Conservation (phyloP, 2,888 invertebrate species). For the Carcina quercana region DNA sequence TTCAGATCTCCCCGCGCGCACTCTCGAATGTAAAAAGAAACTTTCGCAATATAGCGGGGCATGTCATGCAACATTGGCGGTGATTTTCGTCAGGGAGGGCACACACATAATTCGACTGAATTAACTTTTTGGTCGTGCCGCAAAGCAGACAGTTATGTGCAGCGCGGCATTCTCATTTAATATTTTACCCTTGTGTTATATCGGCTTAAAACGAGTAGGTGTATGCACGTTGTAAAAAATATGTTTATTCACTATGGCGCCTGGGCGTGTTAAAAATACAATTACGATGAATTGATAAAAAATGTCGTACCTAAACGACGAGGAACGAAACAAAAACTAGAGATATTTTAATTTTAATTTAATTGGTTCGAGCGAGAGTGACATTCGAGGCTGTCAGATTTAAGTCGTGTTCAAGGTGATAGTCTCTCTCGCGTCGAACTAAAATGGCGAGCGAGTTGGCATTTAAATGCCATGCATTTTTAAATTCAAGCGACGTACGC, state of each 20-base stretch:
- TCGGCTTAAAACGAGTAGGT: too few species aligned
- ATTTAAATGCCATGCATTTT: constrained; percentile 74
- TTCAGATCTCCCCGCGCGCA: constrained; percentile 39
- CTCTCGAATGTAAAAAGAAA: constrained; percentile 30
- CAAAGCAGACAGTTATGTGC: too few species aligned
- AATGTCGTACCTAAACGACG: constrained; percentile 18
- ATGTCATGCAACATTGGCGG: constrained; percentile 6
- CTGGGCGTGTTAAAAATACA: constrained; percentile 12
- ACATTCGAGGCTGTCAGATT: constrained; percentile 72
- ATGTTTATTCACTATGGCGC: constrained; percentile 8
- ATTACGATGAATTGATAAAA: constrained; percentile 11
- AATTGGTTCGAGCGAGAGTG: constrained; percentile 61
- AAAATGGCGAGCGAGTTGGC: constrained; percentile 68
- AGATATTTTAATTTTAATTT: constrained; percentile 53
- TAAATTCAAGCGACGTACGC: constrained; percentile 64
- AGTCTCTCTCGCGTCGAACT: constrained; percentile 62
- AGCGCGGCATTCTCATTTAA: too few species aligned
- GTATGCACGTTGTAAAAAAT: constrained; percentile 2
- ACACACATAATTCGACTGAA: too few species aligned
- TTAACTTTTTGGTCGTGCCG: too few species aligned
- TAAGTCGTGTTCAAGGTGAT: constrained; percentile 71
- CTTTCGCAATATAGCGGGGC: constrained; percentile 35
- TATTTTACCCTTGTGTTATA: too few species aligned
- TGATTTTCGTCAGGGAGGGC: not conserved
- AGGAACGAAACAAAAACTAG: constrained; percentile 36